Evolutionary conservation across 2,888 invertebrate species (phyloP), one percentile per base, ranked within the genome.

Genomic region (Cantharis nigra): DNA sequence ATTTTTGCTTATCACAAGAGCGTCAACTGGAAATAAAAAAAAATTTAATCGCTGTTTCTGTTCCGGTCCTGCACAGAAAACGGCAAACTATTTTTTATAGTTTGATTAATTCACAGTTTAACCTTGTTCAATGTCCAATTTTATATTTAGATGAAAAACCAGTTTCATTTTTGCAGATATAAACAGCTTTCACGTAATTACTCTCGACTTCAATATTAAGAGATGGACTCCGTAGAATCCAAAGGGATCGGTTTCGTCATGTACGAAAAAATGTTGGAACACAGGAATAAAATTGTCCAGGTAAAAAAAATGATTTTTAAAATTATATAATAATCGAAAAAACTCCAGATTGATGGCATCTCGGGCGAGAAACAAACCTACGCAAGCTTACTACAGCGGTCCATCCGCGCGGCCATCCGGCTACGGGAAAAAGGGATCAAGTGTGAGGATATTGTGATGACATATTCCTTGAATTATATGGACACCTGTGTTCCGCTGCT

Each of bases 401-500:
- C 65, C 65, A 62, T 69, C 14, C 69, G 72, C 9, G 65, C 76
- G 13, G 77, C 77, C 0, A 65, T 74, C 0, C 28, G 13, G 0
- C 65, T 78, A 64, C 73, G 78, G 67, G 86, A 85, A 11, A 70
- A 64, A 26, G 90, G 90, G 5, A 77, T 91, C 1, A 80, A 85
- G 64, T 78, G 80, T 2, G 89, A 89, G 0, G 91, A 91, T 79
- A 88, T 90, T 3, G 87, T 91, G 70, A 82, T 87, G 0, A 79
- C 90, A 0, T 90, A 90, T 85, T 89, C 88, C 4, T 87, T 88
- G 0, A 90, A 89, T 78, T 89, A 89, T 33, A 30, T 90, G 3
- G 87, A 91, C 74, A 82, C 88, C 9, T 84, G 84, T 1, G 86
- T 90, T 23, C 90, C 91, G 0, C 87, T 89, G 69, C 87, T 91